phyloP scores from a whole-genome alignment of 2,113 vertebrate species.

The Dromaius novaehollandiae region DNA sequence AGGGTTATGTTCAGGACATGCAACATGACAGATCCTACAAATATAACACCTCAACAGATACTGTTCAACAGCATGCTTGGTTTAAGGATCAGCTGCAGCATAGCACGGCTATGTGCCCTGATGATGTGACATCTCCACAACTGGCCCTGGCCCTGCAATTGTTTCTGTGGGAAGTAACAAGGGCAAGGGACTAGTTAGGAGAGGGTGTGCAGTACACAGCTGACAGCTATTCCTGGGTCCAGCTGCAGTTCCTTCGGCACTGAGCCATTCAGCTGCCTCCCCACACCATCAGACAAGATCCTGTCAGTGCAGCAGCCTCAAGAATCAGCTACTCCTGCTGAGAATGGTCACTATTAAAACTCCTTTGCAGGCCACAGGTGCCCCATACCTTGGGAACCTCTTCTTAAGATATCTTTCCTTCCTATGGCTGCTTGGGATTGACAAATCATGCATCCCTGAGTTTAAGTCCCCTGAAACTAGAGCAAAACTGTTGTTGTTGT shows the following conservation, averaged over 20 bases:
- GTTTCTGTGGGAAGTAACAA: neutral
- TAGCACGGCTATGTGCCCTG: neutral
- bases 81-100: neutral
- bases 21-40: neutral
- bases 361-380: neutral
- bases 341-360: neutral
- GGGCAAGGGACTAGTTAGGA: neutral
- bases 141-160: neutral
- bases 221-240: neutral
- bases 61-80: neutral
- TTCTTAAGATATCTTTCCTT: neutral
- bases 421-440: neutral
- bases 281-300: neutral
- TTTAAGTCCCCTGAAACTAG: neutral
- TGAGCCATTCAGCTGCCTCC: neutral
- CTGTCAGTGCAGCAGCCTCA: neutral
- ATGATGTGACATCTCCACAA: neutral
- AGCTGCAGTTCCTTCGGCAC: neutral
- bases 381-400: neutral
- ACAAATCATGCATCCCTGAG: neutral
- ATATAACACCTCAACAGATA: neutral
- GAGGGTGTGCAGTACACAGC: neutral
- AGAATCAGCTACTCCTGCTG: neutral
- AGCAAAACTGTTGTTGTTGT: neutral
- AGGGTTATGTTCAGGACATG: neutral